These are phyloP conservation scores for Papilio polyxenes DNA, from an alignment of 1,140 invertebrate species.

Conservation along the genomic window DNA sequence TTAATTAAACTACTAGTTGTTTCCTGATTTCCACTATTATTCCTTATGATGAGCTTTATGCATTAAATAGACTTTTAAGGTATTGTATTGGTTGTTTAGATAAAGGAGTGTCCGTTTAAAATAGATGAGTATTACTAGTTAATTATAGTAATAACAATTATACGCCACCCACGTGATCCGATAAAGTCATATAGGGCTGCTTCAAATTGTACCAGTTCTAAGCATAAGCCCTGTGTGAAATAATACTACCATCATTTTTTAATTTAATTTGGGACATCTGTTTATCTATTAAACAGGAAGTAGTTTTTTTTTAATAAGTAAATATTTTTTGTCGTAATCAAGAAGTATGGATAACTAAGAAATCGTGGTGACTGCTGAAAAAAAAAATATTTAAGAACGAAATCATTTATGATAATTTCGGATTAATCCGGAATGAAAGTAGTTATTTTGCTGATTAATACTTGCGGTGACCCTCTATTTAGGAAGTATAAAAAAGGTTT, in stretches of 20 bases:
- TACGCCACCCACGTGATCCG: conserved; percentile 9
- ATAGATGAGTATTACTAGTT: conserved; percentile 20
- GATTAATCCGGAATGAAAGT: background rate
- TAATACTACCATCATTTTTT: background rate
- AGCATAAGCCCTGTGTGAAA: conserved; percentile 23
- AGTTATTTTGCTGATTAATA: too few species aligned
- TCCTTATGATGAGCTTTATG: background rate
- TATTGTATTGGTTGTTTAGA: background rate
- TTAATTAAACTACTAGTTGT: background rate
- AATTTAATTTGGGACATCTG: background rate
- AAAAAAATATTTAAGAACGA: background rate
- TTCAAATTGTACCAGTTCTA: conserved; percentile 24
- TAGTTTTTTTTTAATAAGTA: background rate
- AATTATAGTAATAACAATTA: conserved; percentile 23
- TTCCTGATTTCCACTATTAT: background rate
- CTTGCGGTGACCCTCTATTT: too few species aligned
- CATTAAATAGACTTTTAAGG: background rate
- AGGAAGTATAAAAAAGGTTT: too few species aligned
- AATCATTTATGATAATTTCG: background rate
- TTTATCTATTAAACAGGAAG: background rate
- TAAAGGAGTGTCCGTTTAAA: background rate
- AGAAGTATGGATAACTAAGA: too few species aligned
- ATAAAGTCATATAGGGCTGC: conserved; percentile 24
- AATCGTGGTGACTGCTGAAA: too few species aligned
- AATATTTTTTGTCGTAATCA: too few species aligned